Conservation (phyloP, 1,140 invertebrate species). For the Drosophila melanogaster region DNA sequence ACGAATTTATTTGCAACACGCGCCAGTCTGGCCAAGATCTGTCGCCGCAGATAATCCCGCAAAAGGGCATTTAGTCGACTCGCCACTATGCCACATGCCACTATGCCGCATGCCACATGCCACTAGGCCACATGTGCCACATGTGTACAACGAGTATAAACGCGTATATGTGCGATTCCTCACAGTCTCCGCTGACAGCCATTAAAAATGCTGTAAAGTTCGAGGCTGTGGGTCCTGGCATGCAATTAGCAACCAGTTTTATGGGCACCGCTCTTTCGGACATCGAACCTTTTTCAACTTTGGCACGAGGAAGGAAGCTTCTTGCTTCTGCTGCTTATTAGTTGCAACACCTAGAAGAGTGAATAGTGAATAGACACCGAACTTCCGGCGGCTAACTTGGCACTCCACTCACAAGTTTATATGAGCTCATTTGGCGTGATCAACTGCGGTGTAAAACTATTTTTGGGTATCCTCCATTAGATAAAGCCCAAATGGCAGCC, state of each 20-base stretch:
- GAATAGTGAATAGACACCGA: not conserved
- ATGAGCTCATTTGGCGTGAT: not conserved
- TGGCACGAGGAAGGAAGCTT: too few species aligned
- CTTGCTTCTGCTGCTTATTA: too few species aligned
- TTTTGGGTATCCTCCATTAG: not conserved
- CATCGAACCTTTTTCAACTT: not conserved
- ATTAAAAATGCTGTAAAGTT: constrained; percentile 40
- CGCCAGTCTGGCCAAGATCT: constrained; percentile 63
- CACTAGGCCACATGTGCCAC: too few species aligned
- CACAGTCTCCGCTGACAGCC: constrained; percentile 16
- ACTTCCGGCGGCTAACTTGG: constrained; percentile 3
- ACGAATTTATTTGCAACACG: constrained; percentile 72
- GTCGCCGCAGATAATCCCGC: constrained; percentile 43
- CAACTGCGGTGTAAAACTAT: not conserved
- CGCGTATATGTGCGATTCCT: not conserved
- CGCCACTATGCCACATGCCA: not conserved
- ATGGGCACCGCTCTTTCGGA: not conserved
- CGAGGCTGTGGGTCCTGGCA: constrained; percentile 16
- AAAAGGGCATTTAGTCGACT: constrained; percentile 41
- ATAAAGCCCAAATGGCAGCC: not conserved
- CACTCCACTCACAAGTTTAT: not conserved
- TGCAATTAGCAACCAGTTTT: constrained; percentile 32
- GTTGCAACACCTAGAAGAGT: too few species aligned
- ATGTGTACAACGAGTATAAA: too few species aligned
- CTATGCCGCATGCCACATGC: not conserved